phyloP scores from a whole-genome alignment of 2,888 invertebrate genomes.

The Gnatocerus cornutus region DNA sequence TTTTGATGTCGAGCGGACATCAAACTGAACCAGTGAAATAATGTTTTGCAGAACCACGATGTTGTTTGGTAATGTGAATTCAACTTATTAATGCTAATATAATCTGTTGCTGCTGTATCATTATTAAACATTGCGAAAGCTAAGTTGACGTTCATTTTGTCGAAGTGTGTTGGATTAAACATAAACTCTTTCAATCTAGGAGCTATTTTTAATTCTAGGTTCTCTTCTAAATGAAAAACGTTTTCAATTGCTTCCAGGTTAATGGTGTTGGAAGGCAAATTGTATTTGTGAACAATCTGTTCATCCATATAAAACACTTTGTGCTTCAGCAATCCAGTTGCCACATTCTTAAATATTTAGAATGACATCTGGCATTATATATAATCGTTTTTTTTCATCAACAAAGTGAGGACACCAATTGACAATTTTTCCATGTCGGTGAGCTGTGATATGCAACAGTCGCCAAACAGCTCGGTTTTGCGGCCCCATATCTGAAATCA shows the following conservation, averaged over 20 bases:
- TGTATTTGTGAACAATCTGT: background rate
- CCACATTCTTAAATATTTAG: slow-evolving; percentile 21
- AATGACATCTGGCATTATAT: slow-evolving; percentile 13
- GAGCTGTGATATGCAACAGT: background rate
- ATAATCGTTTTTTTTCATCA: background rate
- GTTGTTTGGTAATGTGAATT: background rate
- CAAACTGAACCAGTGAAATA: slow-evolving; percentile 5
- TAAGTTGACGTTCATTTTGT: slow-evolving; percentile 20
- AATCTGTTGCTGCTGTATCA: slow-evolving; percentile 8
- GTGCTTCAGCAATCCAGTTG: background rate
- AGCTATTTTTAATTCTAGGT: background rate
- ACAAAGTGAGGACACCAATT: background rate
- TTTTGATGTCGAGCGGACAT: background rate
- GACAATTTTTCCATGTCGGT: background rate
- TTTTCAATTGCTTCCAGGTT: background rate
- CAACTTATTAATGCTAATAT: background rate
- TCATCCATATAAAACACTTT: background rate
- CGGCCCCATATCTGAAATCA: slow-evolving; percentile 16
- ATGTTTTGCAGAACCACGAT: slow-evolving; percentile 13
- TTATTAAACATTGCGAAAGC: background rate
- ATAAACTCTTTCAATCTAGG: slow-evolving; percentile 12
- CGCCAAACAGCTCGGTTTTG: slow-evolving; percentile 22
- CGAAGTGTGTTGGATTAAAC: slow-evolving; percentile 11
- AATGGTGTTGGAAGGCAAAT: background rate
- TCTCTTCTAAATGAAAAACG: background rate